Base-by-base conservation (phyloP, 2,113 vertebrate genomes). In the Taurulus bubalis region DNA sequence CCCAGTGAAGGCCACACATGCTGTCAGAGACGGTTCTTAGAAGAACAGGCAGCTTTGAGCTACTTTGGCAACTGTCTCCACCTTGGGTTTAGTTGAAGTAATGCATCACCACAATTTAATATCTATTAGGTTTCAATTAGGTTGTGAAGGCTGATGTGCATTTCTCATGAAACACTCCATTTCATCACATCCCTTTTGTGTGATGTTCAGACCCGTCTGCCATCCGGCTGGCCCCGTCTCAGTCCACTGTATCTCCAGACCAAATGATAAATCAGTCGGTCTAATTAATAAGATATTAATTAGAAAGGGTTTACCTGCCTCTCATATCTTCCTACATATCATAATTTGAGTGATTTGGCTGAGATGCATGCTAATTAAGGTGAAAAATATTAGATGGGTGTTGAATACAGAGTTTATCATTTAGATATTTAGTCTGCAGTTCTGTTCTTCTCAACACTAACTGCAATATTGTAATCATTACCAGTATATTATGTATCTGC, bases 91-190 rank as follows among this genome's bases (percentile, higher is more conserved):
- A 75, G 4, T 42, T 76, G 5, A 12, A 56, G 70, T 71, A 77
- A 11, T 47, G 22, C 75, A 59, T 16, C 36, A 30, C 49, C 49
- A 16, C 51, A n/a, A 45, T 47, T 42, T 9, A 20, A 26, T 32
- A 18, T 74, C 8, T 24, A 12, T 20, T 22, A 58, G 14, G 15
- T 58, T 20, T 9, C 58, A 1, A 3, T 38, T 67, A 7, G 10
- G 9, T 40, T 67, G 47, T 60, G 83, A 28, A 28, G 62, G 68
- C 60, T 38, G 59, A 58, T 14, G 18, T 78, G 47, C 74, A 88
- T 88, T 83, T 76, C 18, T 86, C 90, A 77, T 79, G 15, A 81
- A 51, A 49, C 71, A 59, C 30, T 85, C 78, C 89, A 83, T 91
- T 71, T 84, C 89, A 89, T 89, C 72, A 32, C n/a, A 18, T 84